Evolutionary conservation across 2,113 vertebrate species (phyloP).

Genomic region (Thunnus thynnus): DNA sequence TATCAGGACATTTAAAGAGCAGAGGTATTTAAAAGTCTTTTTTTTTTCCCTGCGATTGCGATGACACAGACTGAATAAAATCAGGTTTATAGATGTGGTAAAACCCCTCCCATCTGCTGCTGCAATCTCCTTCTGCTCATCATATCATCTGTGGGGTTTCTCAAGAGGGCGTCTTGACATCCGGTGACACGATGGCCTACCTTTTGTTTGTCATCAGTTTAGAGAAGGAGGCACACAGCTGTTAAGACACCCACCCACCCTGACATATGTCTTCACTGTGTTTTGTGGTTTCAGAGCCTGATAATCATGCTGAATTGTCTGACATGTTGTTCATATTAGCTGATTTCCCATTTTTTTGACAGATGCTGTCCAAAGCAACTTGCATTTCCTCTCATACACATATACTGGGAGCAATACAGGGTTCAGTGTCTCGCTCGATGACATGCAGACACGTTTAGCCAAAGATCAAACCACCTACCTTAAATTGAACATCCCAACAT

Average conservation of each 20-base stretch:
- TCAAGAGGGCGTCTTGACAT: slow-evolving; percentile 28
- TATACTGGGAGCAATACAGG: neutral
- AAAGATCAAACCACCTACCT: no score
- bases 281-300: neutral
- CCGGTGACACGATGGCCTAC: slow-evolving; percentile 19
- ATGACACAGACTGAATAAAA: slow-evolving; percentile 48
- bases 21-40: slow-evolving; percentile 31
- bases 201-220: slow-evolving; percentile 28
- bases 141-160: slow-evolving; percentile 26
- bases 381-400: neutral
- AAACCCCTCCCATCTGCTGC: slow-evolving; percentile 42
- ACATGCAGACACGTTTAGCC: neutral
- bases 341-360: no score
- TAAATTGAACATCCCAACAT: neutral
- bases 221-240: neutral
- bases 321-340: neutral
- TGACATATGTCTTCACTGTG: neutral
- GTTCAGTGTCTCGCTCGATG: neutral
- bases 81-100: slow-evolving; percentile 32
- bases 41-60: neutral
- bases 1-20: slow-evolving; percentile 55
- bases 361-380: neutral
- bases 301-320: neutral
- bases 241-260: neutral
- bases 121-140: slow-evolving; percentile 45